These are phyloP conservation scores for Rhamnusium bicolor DNA, from an alignment of 2,888 invertebrate genomes.

Conservation along the genomic window DNA sequence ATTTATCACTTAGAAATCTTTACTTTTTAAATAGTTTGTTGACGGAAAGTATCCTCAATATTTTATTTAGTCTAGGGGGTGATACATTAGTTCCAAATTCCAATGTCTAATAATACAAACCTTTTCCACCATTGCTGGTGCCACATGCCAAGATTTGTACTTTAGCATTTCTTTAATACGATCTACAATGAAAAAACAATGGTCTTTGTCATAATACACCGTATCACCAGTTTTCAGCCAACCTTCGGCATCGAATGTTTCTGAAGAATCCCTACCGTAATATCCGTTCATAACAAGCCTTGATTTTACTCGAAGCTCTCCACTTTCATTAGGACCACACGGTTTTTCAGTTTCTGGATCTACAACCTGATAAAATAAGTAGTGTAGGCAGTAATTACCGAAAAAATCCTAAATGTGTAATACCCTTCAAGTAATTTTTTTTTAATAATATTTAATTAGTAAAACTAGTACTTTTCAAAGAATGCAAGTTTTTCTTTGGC, in stretches of 20 bases:
- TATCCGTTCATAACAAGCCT: constrained; percentile 69
- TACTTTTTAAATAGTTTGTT: no score
- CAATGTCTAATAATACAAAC: no score
- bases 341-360: constrained; percentile 61
- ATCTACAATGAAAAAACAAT: constrained; percentile 72
- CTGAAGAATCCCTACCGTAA: constrained; percentile 71
- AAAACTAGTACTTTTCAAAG: no score
- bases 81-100: no score
- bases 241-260: constrained; percentile 69
- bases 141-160: constrained; percentile 72
- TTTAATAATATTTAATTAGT: no score
- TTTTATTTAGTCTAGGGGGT: no score
- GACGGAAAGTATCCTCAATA: no score
- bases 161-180: constrained; percentile 73
- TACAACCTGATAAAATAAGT: constrained; percentile 60
- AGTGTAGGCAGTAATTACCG: no score
- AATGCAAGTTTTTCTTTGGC: no score
- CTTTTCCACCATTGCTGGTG: constrained; percentile 63
- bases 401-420: no score
- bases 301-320: constrained; percentile 73
- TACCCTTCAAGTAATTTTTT: no score
- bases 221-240: constrained; percentile 74
- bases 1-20: no score
- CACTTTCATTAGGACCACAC: constrained; percentile 69
- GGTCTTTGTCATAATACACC: constrained; percentile 72